A percentile compares a stretch with the other conserved stretches of the same genome.
phyloP scores from a whole-genome alignment of 35 echinoderm and acorn worm genomes.

The Strongylocentrotus purpuratus region DNA sequence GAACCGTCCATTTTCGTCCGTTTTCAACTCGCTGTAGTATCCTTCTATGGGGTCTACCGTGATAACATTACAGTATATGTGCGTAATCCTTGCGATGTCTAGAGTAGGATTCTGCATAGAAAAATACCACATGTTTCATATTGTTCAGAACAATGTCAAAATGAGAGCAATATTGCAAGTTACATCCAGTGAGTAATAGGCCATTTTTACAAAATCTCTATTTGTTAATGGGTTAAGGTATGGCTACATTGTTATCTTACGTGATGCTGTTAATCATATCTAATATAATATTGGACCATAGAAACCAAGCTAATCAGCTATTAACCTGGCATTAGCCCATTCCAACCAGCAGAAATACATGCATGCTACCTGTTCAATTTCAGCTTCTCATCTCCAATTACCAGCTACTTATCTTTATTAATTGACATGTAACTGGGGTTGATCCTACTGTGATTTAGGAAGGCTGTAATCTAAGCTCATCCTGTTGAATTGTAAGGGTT shows the following conservation, averaged over 20 bases:
- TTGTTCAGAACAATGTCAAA: too few species aligned
- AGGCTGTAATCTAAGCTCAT: neutral
- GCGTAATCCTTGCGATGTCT: too few species aligned
- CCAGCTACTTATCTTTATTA: constrained; percentile 11
- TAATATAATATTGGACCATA: neutral
- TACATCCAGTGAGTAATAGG: too few species aligned
- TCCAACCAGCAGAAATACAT: neutral
- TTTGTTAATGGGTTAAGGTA: neutral
- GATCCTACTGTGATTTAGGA: neutral
- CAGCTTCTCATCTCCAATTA: neutral
- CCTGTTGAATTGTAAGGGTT: neutral
- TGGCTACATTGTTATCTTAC: neutral
- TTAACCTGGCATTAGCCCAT: neutral
- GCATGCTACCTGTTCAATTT: neutral
- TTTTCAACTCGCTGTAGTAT: too few species aligned
- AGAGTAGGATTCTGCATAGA: too few species aligned
- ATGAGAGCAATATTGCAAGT: too few species aligned
- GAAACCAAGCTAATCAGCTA: neutral
- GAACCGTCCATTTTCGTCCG: too few species aligned
- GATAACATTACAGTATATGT: too few species aligned
- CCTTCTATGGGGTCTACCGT: too few species aligned
- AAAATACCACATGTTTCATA: too few species aligned
- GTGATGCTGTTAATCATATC: neutral
- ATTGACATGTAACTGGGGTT: neutral
- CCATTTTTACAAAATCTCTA: too few species aligned